These are phyloP conservation scores for Leptopilina boulardi DNA, from an alignment of 1,140 invertebrate species.

Conservation along the genomic window DNA sequence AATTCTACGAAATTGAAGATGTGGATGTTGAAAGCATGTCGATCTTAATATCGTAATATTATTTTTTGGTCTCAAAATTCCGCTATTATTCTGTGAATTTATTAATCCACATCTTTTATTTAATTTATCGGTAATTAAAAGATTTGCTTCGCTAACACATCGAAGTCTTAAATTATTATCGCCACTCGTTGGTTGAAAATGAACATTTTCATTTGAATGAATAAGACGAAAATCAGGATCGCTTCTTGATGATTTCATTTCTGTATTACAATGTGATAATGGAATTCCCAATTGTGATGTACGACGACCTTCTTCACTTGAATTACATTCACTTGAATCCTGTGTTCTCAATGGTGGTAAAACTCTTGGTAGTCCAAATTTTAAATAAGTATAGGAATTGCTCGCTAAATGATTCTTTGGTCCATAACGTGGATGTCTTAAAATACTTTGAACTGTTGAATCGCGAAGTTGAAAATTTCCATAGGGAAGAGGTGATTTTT, in stretches of 20 bases:
- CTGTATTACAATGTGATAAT: constrained; percentile 48
- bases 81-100: constrained; percentile 77
- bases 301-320: constrained; percentile 80
- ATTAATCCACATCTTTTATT: constrained; percentile 79
- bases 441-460: constrained; percentile 94
- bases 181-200: constrained; percentile 73
- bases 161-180: constrained; percentile 78
- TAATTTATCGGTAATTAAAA: constrained; percentile 77
- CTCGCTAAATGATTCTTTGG: constrained; percentile 88
- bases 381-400: constrained; percentile 94
- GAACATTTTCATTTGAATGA: constrained; percentile 70
- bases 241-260: constrained; percentile 76
- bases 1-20: constrained; percentile 81
- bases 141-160: constrained; percentile 86
- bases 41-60: constrained; percentile 65
- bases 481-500: constrained; percentile 92
- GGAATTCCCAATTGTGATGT: constrained; percentile 59
- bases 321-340: constrained; percentile 92
- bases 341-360: constrained; percentile 82
- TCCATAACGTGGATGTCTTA: constrained; percentile 92
- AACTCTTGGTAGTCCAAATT: constrained; percentile 93
- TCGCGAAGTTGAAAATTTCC: constrained; percentile 95
- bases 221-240: constrained; percentile 87
- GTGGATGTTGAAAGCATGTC: constrained; percentile 77
- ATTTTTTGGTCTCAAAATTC: constrained; percentile 62